Evolutionary conservation across 2,888 invertebrate species (phyloP), one percentile per base, ranked within the genome.

Genomic region (Coelinius sp.): DNA sequence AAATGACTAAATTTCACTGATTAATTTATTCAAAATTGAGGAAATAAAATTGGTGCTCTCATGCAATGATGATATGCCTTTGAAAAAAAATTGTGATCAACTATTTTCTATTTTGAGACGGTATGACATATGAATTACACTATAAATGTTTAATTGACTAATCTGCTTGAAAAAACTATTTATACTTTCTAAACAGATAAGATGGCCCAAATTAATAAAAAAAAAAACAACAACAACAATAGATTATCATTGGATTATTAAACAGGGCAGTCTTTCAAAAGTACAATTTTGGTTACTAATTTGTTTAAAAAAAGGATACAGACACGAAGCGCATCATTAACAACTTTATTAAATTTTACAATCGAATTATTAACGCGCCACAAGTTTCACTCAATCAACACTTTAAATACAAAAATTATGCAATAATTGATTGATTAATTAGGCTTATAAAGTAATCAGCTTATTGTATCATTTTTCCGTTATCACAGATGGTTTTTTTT

Each of bases 401-500:
- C 12, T 74, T 56, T 70, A 31, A 65, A 74, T 74, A 75, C 68
- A 75, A 68, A 73, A 73, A 73, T 73, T 73, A 73, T 72, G 73
- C 63, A 66, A 64, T 56, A 71, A 38, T 68, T 68, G 8, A 52
- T 27, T 56, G 27, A 63, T 46, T 56, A 14, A 63, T 46, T 73
- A 69, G 24, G 69, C 76, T 78, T 79, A 77, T 74, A 73, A 77
- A 79, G 74, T 82, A 80, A 76, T 82, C 79, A 79, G 76, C 80
- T 87, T 87, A 87, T 86, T 87, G 87, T 86, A 86, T 86, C 84
- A 82, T 84, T 86, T 87, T 83, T 82, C 81, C 81, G 78, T 85
- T 87, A 87, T 87, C 87, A 87, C 87, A 87, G 87, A 86, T 85
- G 83, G 83, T 84, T 86, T 85, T 69, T 64, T 52, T 72, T 44